Evolutionary conservation across 2,797 vertebrate species (phyloP).

Genomic region (Orientallactaga sibirica): DNA sequence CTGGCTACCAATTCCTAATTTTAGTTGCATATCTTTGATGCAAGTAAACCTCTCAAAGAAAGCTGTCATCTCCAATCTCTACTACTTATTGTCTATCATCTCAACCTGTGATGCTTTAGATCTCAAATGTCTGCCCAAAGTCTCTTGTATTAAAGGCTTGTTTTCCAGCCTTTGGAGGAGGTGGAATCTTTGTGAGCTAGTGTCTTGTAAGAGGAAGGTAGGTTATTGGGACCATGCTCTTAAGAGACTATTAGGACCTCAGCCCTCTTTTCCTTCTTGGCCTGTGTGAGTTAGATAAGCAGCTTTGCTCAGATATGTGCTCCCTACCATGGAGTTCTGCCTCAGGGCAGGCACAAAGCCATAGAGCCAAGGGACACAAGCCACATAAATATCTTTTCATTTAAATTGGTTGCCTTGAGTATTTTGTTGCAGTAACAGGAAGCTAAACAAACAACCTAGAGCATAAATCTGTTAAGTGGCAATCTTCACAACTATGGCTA

Average conservation of each 20-base stretch:
- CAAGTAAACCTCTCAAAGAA: neutral
- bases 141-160: neutral
- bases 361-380: too few relatives aligned
- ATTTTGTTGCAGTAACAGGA: slow-evolving; percentile 4
- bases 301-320: neutral
- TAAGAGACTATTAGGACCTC: neutral
- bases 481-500: neutral
- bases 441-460: neutral
- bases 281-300: neutral
- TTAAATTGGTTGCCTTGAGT: neutral
- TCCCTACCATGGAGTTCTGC: neutral
- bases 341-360: neutral
- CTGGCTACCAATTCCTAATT: neutral
- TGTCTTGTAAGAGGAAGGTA: neutral
- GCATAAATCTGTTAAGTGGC: neutral
- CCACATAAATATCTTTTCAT: neutral
- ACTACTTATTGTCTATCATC: neutral
- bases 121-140: neutral
- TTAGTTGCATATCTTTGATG: neutral
- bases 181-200: neutral
- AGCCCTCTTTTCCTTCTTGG: too few relatives aligned
- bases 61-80: neutral
- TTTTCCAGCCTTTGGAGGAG: neutral
- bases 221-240: neutral
- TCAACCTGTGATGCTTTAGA: neutral